Conservation (phyloP, 2,797 vertebrate species). For the Sorex maritimensis region DNA sequence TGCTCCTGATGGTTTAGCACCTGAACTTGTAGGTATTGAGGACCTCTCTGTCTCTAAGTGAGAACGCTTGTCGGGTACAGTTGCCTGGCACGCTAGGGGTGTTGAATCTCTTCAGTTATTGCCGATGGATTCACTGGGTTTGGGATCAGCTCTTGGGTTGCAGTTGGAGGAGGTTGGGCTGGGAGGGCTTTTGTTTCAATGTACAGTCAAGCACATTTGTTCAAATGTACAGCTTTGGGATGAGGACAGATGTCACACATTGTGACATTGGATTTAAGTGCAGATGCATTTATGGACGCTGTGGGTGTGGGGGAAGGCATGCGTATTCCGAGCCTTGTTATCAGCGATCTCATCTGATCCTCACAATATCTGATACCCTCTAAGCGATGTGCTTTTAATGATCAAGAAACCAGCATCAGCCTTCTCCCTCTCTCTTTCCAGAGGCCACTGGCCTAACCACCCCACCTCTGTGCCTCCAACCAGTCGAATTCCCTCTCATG, state of each 20-base stretch:
- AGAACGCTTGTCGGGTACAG: background rate
- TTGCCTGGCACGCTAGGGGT: background rate
- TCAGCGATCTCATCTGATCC: conserved; percentile 27
- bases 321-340: background rate
- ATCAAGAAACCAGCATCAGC: background rate
- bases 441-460: background rate
- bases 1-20: background rate
- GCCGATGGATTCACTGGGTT: background rate
- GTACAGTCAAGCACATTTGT: background rate
- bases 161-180: background rate
- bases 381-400: background rate
- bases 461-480: background rate
- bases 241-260: background rate
- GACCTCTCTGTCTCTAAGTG: background rate
- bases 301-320: background rate
- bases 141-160: background rate
- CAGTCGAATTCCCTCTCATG: background rate
- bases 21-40: background rate
- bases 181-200: no score
- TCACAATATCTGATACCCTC: background rate
- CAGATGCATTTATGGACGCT: background rate
- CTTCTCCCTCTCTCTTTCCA: background rate
- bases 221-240: conserved; percentile 1
- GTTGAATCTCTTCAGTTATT: no score
- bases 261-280: conserved; percentile 9